A percentile compares a stretch with the other conserved stretches of the same genome.
Conservation (phyloP, 1,140 invertebrate genomes). For the Trichomalopsis sarcophagae region DNA sequence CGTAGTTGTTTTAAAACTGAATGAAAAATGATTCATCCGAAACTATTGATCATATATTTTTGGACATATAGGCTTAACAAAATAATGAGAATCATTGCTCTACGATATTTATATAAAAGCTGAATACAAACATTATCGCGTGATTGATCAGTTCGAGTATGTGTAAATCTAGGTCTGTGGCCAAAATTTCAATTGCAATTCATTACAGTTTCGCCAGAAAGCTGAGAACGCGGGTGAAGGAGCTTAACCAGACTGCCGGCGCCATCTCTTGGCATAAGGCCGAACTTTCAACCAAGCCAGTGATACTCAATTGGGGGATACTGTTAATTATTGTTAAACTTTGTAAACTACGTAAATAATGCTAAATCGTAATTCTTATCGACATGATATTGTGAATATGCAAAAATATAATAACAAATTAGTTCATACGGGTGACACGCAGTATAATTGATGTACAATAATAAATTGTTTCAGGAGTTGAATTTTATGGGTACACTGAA, state of each 20-base stretch:
- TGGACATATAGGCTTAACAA: too few relatives aligned
- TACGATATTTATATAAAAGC: too few relatives aligned
- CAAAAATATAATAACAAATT: too few relatives aligned
- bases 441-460: too few relatives aligned
- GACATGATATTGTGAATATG: too few relatives aligned
- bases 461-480: too few relatives aligned
- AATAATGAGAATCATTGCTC: too few relatives aligned
- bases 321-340: conserved; percentile 22
- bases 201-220: neutral
- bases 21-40: neutral
- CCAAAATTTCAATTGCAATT: neutral
- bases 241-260: conserved; percentile 25
- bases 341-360: neutral
- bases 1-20: neutral
- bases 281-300: conserved; percentile 52
- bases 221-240: neutral
- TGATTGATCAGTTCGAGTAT: neutral
- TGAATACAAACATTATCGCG: too few relatives aligned
- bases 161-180: neutral
- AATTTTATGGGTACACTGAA: too few relatives aligned
- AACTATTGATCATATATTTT: too few relatives aligned
- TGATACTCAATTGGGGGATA: conserved; percentile 55
- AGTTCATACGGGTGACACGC: too few relatives aligned
- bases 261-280: conserved; percentile 62
- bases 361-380: neutral